Conservation (phyloP, 2,797 vertebrate genomes). For the Enteromius mattozi region DNA sequence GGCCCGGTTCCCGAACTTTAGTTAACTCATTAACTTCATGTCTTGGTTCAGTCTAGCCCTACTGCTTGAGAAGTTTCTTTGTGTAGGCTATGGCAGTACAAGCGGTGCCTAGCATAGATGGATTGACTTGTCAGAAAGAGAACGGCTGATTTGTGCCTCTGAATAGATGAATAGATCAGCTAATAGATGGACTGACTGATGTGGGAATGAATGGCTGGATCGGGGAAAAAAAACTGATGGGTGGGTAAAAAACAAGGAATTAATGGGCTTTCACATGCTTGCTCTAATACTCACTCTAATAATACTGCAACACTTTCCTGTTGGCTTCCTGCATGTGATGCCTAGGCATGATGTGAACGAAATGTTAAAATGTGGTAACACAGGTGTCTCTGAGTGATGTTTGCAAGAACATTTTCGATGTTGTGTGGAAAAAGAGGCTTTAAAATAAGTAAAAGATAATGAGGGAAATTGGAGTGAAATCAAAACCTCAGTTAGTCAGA, state of each 20-base stretch:
- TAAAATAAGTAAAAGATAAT: constrained; percentile 32
- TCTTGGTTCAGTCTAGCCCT: constrained; percentile 49
- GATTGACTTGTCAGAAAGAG: constrained; percentile 57
- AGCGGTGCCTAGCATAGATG: constrained; percentile 45
- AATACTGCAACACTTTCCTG: constrained; percentile 19
- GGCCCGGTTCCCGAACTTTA: no score
- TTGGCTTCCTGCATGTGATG: constrained; percentile 31
- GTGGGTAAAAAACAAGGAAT: constrained; percentile 34
- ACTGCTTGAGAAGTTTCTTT: constrained; percentile 51
- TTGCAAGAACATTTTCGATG: constrained; percentile 6
- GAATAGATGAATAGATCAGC: constrained; percentile 51
- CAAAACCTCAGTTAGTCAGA: constrained; percentile 9
- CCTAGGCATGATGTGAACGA: constrained; percentile 19
- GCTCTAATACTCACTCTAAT: constrained; percentile 33
- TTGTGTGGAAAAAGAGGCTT: not conserved
- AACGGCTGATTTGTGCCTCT: constrained; percentile 52
- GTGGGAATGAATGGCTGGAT: constrained; percentile 55
- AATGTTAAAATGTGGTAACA: constrained; percentile 4
- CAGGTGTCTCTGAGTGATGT: constrained; percentile 35
- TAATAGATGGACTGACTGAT: constrained; percentile 52
- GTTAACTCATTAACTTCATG: constrained; percentile 11
- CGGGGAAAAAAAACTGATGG: constrained; percentile 39
- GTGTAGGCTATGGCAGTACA: constrained; percentile 46
- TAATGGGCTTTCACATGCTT: constrained; percentile 29
- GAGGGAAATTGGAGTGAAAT: constrained; percentile 3